Conservation (phyloP, 2,888 invertebrate genomes). For the Cryptophagus acutangulus region DNA sequence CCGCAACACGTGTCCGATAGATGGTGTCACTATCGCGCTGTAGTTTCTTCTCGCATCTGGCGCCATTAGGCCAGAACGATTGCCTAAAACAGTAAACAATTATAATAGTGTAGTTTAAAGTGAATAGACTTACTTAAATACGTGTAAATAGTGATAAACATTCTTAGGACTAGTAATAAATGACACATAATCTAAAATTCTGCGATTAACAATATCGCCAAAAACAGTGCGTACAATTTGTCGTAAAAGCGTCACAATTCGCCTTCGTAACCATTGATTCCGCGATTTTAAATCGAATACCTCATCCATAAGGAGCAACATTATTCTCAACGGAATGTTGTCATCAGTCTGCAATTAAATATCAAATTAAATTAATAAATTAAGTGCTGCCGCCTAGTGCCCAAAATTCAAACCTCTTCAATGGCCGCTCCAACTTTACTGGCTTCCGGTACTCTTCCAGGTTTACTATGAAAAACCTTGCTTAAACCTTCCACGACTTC, state of each 20-base stretch:
- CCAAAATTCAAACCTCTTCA: conserved; percentile 51
- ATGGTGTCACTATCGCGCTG: conserved; percentile 45
- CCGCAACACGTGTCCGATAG: conserved; percentile 76
- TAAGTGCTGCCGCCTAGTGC: conserved; percentile 6
- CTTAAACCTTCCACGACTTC: conserved; percentile 78
- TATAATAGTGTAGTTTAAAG: neutral
- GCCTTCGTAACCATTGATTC: conserved; percentile 75
- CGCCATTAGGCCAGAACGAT: conserved; percentile 59
- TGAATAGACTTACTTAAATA: conserved; percentile 65
- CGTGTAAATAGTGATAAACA: conserved; percentile 79
- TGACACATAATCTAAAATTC: conserved; percentile 84
- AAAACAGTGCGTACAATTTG: conserved; percentile 77
- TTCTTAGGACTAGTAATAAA: conserved; percentile 82
- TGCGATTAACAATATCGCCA: conserved; percentile 77
- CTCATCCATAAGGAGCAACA: conserved; percentile 76
- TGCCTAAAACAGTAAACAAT: conserved; percentile 52
- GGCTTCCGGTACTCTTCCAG: conserved; percentile 46
- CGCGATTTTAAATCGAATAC: conserved; percentile 77
- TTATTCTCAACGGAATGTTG: conserved; percentile 76
- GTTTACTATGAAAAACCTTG: conserved; percentile 64
- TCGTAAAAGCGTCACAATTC: conserved; percentile 68
- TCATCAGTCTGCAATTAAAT: conserved; percentile 54
- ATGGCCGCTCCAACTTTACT: conserved; percentile 47
- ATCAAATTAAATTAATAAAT: conserved; percentile 7
- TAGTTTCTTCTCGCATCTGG: conserved; percentile 41